These are phyloP conservation scores for Oreohelix idahoensis DNA, from an alignment of 1,140 invertebrate species.

Conservation along the genomic window DNA sequence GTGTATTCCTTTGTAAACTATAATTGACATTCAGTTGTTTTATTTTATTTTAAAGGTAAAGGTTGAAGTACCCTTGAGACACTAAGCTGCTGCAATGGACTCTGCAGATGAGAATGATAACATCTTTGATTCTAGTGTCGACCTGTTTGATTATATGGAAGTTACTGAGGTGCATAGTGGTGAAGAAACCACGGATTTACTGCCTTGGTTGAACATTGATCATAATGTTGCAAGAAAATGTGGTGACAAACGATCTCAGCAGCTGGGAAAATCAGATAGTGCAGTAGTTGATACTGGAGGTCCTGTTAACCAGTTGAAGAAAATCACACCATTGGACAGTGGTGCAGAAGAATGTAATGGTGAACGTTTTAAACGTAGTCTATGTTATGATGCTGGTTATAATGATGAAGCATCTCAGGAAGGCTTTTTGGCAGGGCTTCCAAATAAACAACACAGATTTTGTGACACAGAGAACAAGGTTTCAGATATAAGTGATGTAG, in stretches of 20 bases:
- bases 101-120: constrained; percentile 3
- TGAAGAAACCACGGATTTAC: not conserved
- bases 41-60: not conserved
- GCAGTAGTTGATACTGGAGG: not conserved
- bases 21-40: no score
- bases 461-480: not conserved
- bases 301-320: not conserved
- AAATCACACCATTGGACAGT: not conserved
- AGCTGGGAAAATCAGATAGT: not conserved
- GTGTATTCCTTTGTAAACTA: no score
- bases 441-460: not conserved
- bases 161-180: not conserved
- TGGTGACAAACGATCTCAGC: not conserved
- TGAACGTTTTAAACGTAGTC: not conserved
- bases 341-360: not conserved
- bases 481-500: not conserved
- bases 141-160: not conserved
- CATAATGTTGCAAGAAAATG: not conserved
- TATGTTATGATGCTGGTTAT: not conserved
- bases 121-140: constrained; percentile 7
- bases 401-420: not conserved
- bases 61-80: not conserved
- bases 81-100: not conserved
- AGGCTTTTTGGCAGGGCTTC: not conserved
- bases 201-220: not conserved